phyloP scores from a whole-genome alignment of 2,797 vertebrate genomes.

The Sebastes oblongus region DNA sequence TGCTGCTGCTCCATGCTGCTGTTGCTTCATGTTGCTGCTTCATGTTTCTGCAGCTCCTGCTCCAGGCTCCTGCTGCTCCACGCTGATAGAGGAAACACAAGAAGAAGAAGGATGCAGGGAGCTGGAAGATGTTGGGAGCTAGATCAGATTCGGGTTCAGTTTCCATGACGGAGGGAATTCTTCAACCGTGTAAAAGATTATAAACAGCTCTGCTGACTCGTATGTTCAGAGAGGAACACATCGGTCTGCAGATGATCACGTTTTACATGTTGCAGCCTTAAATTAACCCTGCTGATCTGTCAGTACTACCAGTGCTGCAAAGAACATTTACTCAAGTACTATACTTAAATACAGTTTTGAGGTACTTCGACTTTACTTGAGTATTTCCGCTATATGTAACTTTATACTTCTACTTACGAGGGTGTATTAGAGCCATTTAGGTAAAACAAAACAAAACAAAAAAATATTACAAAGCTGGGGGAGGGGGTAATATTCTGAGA shows the following conservation, averaged over 20 bases:
- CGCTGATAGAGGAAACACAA: background rate
- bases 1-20: no score
- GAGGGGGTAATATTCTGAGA: background rate
- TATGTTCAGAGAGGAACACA: background rate
- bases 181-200: constrained; percentile 32
- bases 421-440: background rate
- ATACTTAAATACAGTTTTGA: no score
- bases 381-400: background rate
- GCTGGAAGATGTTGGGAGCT: constrained; percentile 30
- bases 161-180: constrained; percentile 55
- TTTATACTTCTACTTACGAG: background rate
- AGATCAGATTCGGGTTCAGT: constrained; percentile 35
- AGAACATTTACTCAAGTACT: background rate
- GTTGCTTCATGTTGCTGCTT: no score
- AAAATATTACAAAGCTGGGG: no score
- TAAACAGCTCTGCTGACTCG: constrained; percentile 40
- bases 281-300: background rate
- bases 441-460: no score
- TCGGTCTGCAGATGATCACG: background rate
- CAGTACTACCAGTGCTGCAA: background rate
- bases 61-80: constrained; percentile 38
- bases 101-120: constrained; percentile 51
- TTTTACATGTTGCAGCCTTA: background rate
- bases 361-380: no score
- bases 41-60: no score